These are phyloP conservation scores for Leuciscus idus DNA, from an alignment of 2,113 vertebrate species.

Conservation along the genomic window DNA sequence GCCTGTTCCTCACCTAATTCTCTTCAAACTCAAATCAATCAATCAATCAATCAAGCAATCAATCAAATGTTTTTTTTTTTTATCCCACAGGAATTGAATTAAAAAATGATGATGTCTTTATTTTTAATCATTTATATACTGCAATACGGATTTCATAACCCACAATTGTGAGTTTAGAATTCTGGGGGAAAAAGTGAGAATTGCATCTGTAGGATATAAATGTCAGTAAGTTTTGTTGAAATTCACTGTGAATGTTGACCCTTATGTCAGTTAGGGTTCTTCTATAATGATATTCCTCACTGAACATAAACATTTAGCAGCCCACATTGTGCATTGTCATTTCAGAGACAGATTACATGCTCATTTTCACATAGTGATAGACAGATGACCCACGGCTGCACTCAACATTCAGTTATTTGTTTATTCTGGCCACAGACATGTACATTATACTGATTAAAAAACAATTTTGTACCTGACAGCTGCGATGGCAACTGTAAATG, in stretches of 20 bases:
- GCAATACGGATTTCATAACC: too few relatives aligned
- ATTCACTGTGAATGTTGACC: not conserved
- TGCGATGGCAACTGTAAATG: constrained; percentile 2
- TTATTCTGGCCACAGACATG: not conserved
- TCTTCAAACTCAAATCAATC: too few relatives aligned
- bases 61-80: too few relatives aligned
- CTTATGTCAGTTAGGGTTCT: not conserved
- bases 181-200: too few relatives aligned
- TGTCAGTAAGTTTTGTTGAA: not conserved
- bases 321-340: not conserved
- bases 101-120: too few relatives aligned
- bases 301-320: not conserved
- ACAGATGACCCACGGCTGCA: not conserved
- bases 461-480: not conserved
- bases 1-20: not conserved
- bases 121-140: too few relatives aligned
- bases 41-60: too few relatives aligned
- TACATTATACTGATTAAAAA: constrained; percentile 25
- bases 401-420: not conserved
- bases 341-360: not conserved
- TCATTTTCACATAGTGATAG: not conserved
- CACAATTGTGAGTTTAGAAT: too few relatives aligned
- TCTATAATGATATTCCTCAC: not conserved
- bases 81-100: too few relatives aligned
- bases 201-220: not conserved